These are phyloP conservation scores for Fulica atra DNA, from an alignment of 2,113 vertebrate species.

Conservation along the genomic window DNA sequence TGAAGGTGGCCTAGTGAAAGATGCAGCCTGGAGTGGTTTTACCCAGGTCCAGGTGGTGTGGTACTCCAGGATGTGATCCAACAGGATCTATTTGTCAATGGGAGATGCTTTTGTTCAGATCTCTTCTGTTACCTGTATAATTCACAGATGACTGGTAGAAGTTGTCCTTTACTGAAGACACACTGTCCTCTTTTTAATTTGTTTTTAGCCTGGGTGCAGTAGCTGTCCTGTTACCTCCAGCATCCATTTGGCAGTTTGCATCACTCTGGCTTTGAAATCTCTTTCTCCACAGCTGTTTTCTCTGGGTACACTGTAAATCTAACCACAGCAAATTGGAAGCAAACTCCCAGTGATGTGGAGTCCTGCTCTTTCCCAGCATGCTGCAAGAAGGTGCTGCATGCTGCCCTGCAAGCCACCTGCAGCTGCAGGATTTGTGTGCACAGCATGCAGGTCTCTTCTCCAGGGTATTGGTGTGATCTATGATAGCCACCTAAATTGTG, in stretches of 20 bases:
- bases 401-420: neutral
- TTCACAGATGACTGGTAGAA: neutral
- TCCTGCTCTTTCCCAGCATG: neutral
- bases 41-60: neutral
- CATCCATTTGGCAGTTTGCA: neutral
- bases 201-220: neutral
- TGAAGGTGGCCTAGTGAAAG: neutral
- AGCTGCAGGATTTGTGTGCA: neutral
- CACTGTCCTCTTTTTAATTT: neutral
- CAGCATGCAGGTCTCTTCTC: neutral
- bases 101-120: neutral
- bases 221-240: neutral
- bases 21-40: neutral
- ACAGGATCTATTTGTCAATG: neutral
- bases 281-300: rapidly evolving
- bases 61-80: neutral
- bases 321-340: neutral
- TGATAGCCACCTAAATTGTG: neutral
- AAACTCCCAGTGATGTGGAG: neutral
- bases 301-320: neutral
- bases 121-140: neutral
- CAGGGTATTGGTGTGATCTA: neutral
- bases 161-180: neutral
- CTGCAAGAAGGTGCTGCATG: neutral
- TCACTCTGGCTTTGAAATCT: neutral